A percentile compares a stretch with the other conserved stretches of the same genome.
phyloP scores from a whole-genome alignment of 2,888 invertebrate genomes.

The Coelinius sp. region DNA sequence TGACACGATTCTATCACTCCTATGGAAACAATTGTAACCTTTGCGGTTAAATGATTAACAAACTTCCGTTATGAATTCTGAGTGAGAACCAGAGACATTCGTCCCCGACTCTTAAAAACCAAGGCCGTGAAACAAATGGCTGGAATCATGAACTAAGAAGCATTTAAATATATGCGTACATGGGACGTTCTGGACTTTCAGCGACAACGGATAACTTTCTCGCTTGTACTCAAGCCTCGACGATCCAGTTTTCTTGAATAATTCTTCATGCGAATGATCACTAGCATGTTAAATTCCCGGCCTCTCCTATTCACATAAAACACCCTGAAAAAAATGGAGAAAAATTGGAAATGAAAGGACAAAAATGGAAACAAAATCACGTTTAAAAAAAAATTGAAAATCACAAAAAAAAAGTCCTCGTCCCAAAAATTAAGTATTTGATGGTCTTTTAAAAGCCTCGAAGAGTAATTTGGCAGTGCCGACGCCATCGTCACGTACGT shows the following conservation, averaged over 20 bases:
- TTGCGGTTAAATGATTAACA: not conserved
- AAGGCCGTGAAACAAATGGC: constrained; percentile 43
- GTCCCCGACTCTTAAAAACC: constrained; percentile 30
- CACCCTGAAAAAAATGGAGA: not conserved
- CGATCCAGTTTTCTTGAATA: constrained; percentile 68
- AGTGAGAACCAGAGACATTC: constrained; percentile 19
- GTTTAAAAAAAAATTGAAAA: not conserved
- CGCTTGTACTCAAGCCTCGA: constrained; percentile 47
- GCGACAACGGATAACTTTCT: constrained; percentile 67
- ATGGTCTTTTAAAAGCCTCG: constrained; percentile 12
- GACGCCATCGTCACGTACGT: constrained; percentile 26
- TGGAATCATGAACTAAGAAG: constrained; percentile 14
- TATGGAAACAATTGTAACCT: not conserved
- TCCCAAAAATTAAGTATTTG: constrained; percentile 18
- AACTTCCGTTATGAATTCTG: not conserved
- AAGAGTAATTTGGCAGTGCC: not conserved
- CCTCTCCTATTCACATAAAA: not conserved
- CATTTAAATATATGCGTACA: constrained; percentile 31
- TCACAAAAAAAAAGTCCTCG: constrained; percentile 1
- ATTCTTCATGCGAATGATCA: constrained; percentile 47
- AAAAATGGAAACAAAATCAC: constrained; percentile 11
- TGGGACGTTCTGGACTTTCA: constrained; percentile 56
- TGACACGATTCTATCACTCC: not conserved
- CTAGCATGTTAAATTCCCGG: not conserved
- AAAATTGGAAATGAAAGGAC: not conserved